Evolutionary conservation across 2,888 invertebrate genomes (phyloP), one percentile per base, ranked within the genome.

Genomic region (Sepiola atlantica): DNA sequence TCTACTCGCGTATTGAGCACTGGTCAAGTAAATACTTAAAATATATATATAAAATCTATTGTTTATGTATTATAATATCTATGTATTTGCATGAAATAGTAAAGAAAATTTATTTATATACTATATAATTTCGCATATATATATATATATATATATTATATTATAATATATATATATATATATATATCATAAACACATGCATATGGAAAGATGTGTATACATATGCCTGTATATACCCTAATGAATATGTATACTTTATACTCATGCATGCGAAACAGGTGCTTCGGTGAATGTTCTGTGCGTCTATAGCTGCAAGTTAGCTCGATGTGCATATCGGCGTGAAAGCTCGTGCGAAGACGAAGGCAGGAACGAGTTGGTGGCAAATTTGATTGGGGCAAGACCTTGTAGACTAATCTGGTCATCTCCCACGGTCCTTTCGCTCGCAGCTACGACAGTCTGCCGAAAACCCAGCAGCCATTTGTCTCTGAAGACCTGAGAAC

Each of bases 321-420:
- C 45, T 45, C 8, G 77, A 2, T 32, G 32, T 77, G 77, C 77
- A 77, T 77, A n/a, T 77, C 32, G n/a, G 77, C 77, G 32, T 77
- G n/a, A 77, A 77, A n/a, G 77, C n/a, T n/a, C 77, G 12, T n/a
- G 77, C 21, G n/a, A 32, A n/a, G n/a, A 32, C 32, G 32, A n/a
- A 77, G 21, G 77, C 77, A 32, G n/a, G 32, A 77, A 77, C 32
- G 77, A n/a, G 16, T n/a, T 24, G 61, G 28, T 77, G n/a, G n/a
- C 77, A 77, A 77, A 77, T 77, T n/a, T 77, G 77, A 77, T 77
- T 77, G 77, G 77, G 77, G n/a, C 77, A 77, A n/a, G 77, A 77
- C 77, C 77, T n/a, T 77, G 77, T 77, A 77, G 77, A 77, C 32
- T n/a, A 32, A 77, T 77, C 77, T 77, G n/a, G 77, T n/a, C n/a